Percentiles rank a stretch among this genome's conserved stretches.
Evolutionary conservation across 2,797 vertebrate species (phyloP).

Genomic region (Leptoclinus maculatus): DNA sequence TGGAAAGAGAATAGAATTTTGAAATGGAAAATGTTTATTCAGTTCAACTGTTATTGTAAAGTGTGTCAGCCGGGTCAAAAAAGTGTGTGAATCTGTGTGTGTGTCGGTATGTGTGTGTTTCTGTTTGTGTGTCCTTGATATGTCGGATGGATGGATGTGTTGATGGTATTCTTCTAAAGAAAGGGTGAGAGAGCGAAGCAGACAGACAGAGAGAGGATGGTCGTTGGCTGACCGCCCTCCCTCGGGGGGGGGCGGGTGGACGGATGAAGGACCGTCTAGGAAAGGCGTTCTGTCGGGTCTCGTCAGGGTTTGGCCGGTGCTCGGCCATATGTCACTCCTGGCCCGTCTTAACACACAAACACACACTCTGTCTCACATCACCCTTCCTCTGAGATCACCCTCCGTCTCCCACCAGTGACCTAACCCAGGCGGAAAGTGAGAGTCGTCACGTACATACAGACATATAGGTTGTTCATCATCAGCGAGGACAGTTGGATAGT

Average conservation of each 20-base stretch:
- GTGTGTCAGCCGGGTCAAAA: slow-evolving; percentile 31
- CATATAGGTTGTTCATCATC: slow-evolving; percentile 27
- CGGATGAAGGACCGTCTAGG: slow-evolving; percentile 54
- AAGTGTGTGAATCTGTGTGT: slow-evolving; percentile 17
- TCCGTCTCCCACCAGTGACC: slow-evolving; percentile 59
- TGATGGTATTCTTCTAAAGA: slow-evolving; percentile 70
- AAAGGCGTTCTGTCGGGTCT: slow-evolving; percentile 64
- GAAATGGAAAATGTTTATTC: background rate
- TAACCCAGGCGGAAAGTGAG: slow-evolving; percentile 58
- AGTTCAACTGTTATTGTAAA: slow-evolving; percentile 5
- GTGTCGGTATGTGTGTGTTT: slow-evolving; percentile 3
- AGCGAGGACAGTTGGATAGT: slow-evolving; percentile 3
- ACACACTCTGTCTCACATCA: slow-evolving; percentile 63
- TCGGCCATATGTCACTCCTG: slow-evolving; percentile 70
- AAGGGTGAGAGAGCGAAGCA: slow-evolving; percentile 69
- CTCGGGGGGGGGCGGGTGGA: slow-evolving; percentile 63
- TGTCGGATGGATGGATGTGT: slow-evolving; percentile 70
- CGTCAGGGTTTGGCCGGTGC: slow-evolving; percentile 71
- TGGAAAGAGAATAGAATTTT: background rate
- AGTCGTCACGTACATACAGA: slow-evolving; percentile 30
- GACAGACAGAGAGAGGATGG: slow-evolving; percentile 67
- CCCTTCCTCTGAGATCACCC: slow-evolving; percentile 62
- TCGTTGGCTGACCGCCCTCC: slow-evolving; percentile 69
- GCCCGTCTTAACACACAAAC: slow-evolving; percentile 55
- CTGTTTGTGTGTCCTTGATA: slow-evolving; percentile 56